A percentile compares a stretch with the other conserved stretches of the same genome.
These are phyloP conservation scores for Ruditapes philippinarum DNA, from an alignment of 1,140 invertebrate genomes.

Conservation along the genomic window DNA sequence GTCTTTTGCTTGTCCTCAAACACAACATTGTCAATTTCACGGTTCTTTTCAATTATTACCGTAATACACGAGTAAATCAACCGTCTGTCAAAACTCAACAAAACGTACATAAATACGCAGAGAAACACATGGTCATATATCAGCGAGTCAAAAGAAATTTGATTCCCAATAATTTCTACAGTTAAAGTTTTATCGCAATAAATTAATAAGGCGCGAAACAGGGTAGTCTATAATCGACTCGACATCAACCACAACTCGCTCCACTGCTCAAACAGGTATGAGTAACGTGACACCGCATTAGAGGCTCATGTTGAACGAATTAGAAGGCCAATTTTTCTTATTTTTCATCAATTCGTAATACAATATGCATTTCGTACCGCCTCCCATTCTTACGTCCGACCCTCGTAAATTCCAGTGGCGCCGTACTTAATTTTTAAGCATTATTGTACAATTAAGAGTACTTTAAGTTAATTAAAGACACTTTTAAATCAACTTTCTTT, in stretches of 20 bases:
- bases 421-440: constrained; percentile 29
- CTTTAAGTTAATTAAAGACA: background rate
- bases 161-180: constrained; percentile 55
- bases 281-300: constrained; percentile 56
- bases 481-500: background rate
- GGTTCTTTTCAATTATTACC: background rate
- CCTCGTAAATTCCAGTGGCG: constrained; percentile 56
- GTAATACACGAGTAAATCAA: constrained; percentile 11
- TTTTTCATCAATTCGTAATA: constrained; percentile 65
- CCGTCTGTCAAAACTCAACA: constrained; percentile 12
- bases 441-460: background rate
- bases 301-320: constrained; percentile 19
- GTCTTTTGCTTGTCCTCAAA: too few relatives aligned
- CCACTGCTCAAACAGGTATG: constrained; percentile 26
- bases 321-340: constrained; percentile 57
- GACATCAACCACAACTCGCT: constrained; percentile 46
- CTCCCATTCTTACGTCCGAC: constrained; percentile 19
- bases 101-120: constrained; percentile 10
- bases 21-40: background rate
- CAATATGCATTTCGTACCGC: constrained; percentile 37
- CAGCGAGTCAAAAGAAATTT: constrained; percentile 31
- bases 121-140: constrained; percentile 36
- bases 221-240: constrained; percentile 58
- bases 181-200: constrained; percentile 65
- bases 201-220: constrained; percentile 64